phyloP scores from a whole-genome alignment of 2,797 vertebrate genomes.

The Vespertilio murinus region DNA sequence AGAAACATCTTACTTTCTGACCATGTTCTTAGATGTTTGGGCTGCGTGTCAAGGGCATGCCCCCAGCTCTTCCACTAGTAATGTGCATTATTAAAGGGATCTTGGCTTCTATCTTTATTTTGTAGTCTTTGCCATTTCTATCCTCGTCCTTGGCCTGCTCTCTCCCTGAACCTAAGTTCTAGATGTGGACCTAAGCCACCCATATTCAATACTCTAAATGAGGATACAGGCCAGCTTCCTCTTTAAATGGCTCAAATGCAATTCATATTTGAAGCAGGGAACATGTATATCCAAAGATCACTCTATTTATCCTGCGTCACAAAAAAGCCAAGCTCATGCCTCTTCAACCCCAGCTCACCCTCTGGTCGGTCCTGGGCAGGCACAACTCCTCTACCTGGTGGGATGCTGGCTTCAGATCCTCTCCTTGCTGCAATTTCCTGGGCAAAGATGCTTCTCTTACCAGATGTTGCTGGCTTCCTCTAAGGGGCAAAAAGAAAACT shows the following conservation, averaged over 20 bases:
- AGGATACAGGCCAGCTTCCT: neutral
- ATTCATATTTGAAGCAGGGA: neutral
- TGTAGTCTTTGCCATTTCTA: neutral
- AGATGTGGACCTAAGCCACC: neutral
- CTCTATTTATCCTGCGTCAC: neutral
- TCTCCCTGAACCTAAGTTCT: neutral
- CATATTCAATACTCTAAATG: neutral
- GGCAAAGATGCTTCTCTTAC: constrained; percentile 95
- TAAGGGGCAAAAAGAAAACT: constrained; percentile 62
- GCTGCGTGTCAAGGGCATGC: neutral
- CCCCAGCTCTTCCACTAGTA: neutral
- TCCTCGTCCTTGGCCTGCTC: neutral
- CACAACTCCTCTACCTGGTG: constrained; percentile 5
- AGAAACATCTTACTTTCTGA: neutral
- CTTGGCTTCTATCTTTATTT: neutral
- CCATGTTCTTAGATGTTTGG: neutral
- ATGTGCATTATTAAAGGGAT: neutral
- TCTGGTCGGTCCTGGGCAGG: neutral
- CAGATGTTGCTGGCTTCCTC: constrained; percentile 78
- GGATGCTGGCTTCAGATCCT: constrained; percentile 76
- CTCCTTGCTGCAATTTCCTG: constrained; percentile 93
- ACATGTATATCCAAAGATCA: neutral
- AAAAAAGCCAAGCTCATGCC: neutral
- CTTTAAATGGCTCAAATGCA: neutral
- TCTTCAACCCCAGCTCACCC: constrained; percentile 50